These are phyloP conservation scores for Agonopterix alstromeriana DNA, from an alignment of 2,888 invertebrate genomes.

Conservation along the genomic window DNA sequence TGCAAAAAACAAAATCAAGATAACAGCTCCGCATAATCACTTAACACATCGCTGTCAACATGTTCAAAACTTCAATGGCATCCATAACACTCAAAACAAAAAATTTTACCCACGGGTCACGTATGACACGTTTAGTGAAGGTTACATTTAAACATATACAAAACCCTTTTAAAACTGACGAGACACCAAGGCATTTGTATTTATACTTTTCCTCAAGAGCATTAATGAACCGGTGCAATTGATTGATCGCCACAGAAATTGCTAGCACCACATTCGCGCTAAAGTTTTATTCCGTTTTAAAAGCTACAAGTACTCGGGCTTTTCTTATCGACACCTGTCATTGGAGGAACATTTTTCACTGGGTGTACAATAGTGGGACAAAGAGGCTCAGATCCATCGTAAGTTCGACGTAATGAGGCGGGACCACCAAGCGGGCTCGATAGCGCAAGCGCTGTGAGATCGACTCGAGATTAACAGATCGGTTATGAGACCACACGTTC, in stretches of 20 bases:
- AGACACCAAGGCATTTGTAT: constrained; percentile 31
- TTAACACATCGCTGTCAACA: too few species aligned
- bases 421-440: constrained; percentile 63
- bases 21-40: too few species aligned
- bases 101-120: neutral
- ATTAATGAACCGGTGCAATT: constrained; percentile 41
- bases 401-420: constrained; percentile 62
- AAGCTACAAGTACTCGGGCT: constrained; percentile 10
- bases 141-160: constrained; percentile 15
- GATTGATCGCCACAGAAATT: constrained; percentile 54
- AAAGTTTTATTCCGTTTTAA: constrained; percentile 19
- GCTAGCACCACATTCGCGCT: constrained; percentile 41
- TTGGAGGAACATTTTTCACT: constrained; percentile 65
- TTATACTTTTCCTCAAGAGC: constrained; percentile 33
- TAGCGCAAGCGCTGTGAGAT: constrained; percentile 67
- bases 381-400: constrained; percentile 43
- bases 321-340: constrained; percentile 70
- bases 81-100: neutral
- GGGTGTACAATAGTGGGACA: constrained; percentile 58
- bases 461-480: constrained; percentile 64
- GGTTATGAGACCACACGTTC: constrained; percentile 68
- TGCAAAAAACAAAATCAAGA: too few species aligned
- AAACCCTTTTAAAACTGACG: constrained; percentile 36
- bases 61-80: too few species aligned
- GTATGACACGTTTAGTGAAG: constrained; percentile 10